Evolutionary conservation across 1,140 invertebrate species (phyloP), one percentile per base, ranked within the genome.

Genomic region (Stegodyphus dumicola): DNA sequence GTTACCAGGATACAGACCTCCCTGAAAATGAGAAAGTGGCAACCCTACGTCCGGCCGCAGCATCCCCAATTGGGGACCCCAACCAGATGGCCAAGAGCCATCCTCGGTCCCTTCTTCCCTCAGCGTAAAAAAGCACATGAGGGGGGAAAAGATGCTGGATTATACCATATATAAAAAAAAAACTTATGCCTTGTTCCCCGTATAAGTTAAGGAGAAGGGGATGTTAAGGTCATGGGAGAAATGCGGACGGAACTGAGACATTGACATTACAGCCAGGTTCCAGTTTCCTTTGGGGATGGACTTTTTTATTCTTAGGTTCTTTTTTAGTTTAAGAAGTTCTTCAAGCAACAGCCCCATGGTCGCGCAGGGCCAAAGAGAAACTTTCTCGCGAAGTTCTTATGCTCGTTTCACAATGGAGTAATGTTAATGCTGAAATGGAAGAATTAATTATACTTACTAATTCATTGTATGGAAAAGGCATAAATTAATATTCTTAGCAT

Each of bases 261-360:
- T 85, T 85, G 81, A 85, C 81, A 85, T 85, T 85, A 85, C 81
- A 85, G 81, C 81, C 81, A 85, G 81, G 81, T 85, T 85, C 81
- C 81, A 85, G 81, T 85, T 85, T 85, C 81, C 73, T 85, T 70
- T 85, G 56, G 70, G 49, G 52, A 51, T 67, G 73, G 66, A 74
- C 74, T 77, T 85, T 9, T 74, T 52, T 85, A 56, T 54, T 81
- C 56, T 60, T 53, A 6, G 65, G 10, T 67, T 67, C n/a, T 67
- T 67, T 13, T 67, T 60, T 60, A 15, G 56, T 10, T 9, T 9
- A 60, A 15, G 9, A 10, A 60, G 9, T 60, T 60, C 9, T 60
- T 9, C 56, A 60, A 5, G 15, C 56, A 1, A 10, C 56, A 60
- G 9, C 15, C 56, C 15, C 56, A 15, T 15, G 9, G 9, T 60